Percentiles rank a stretch among this genome's conserved stretches.
Conservation (phyloP, 2,113 vertebrate genomes). For the Hypocryptadius cinnamomeus region DNA sequence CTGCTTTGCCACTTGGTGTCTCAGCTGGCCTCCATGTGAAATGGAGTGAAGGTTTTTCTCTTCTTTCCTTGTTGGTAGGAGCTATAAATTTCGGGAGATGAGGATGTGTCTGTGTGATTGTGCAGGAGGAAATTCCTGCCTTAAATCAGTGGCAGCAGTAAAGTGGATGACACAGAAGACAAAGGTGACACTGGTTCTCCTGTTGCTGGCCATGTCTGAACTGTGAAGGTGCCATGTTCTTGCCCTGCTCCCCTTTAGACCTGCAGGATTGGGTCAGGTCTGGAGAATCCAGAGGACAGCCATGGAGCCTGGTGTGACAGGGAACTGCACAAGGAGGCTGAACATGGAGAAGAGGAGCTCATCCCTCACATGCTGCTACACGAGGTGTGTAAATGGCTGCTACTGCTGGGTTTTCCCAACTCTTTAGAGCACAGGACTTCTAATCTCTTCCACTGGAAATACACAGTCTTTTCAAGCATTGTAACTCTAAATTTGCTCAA, state of each 20-base stretch:
- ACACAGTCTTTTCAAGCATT: not conserved
- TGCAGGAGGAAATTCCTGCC: not conserved
- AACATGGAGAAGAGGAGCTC: not conserved
- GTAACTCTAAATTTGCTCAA: not conserved
- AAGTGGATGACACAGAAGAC: accelerated
- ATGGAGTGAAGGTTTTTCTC: not conserved
- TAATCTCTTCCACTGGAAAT: not conserved
- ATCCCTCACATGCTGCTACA: not conserved
- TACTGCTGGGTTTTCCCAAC: not conserved
- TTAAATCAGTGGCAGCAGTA: not conserved
- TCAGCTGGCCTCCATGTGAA: not conserved
- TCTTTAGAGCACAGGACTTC: not conserved
- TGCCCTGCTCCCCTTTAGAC: accelerated
- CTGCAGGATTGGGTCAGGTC: not conserved
- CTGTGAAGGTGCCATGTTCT: not conserved
- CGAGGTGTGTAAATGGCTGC: not conserved
- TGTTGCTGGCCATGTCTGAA: not conserved
- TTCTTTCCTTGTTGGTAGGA: not conserved
- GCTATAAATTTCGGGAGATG: not conserved
- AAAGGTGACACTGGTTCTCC: not conserved
- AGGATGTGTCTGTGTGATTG: not conserved
- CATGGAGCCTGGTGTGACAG: not conserved
- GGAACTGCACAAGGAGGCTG: not conserved
- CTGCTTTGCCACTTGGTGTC: not conserved
- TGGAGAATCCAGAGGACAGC: not conserved